Percentiles rank a stretch among this genome's conserved stretches.
phyloP scores from a whole-genome alignment of 2,888 invertebrate genomes.

The Leptodirus hochenwartii region DNA sequence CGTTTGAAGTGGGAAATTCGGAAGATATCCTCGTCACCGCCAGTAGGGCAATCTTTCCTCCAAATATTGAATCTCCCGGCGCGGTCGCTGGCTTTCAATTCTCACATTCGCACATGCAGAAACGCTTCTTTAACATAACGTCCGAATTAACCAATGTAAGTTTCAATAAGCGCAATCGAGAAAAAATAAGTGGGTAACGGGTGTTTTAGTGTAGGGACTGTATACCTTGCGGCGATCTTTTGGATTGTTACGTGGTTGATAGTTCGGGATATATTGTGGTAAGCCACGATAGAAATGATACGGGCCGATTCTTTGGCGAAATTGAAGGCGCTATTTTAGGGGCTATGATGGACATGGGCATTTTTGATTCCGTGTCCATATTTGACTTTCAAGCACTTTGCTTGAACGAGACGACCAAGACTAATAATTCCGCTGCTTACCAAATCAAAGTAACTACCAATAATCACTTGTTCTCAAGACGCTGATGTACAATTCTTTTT shows the following conservation, averaged over 20 bases:
- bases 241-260: slow-evolving; percentile 79
- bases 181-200: no score
- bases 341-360: slow-evolving; percentile 47
- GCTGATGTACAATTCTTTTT: slow-evolving; percentile 7
- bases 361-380: slow-evolving; percentile 57
- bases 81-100: slow-evolving; percentile 81
- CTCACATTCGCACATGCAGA: slow-evolving; percentile 47
- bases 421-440: slow-evolving; percentile 21
- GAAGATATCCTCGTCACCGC: slow-evolving; percentile 53
- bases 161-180: no score
- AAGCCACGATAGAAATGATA: slow-evolving; percentile 43
- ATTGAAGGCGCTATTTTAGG: slow-evolving; percentile 61
- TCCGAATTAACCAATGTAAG: slow-evolving; percentile 11
- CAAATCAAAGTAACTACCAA: slow-evolving; percentile 21
- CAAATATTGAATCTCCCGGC: slow-evolving; percentile 65
- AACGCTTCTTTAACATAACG: slow-evolving; percentile 52
- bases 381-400: slow-evolving; percentile 80
- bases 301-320: slow-evolving; percentile 76
- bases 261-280: slow-evolving; percentile 78
- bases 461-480: slow-evolving; percentile 3
- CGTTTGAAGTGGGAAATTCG: slow-evolving; percentile 31
- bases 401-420: slow-evolving; percentile 24
- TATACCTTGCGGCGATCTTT: slow-evolving; percentile 38
- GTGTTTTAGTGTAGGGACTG: no score
- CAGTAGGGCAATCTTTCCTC: slow-evolving; percentile 68